These are phyloP conservation scores for Blastobasis lacticolella DNA, from an alignment of 2,888 invertebrate species.

Conservation along the genomic window DNA sequence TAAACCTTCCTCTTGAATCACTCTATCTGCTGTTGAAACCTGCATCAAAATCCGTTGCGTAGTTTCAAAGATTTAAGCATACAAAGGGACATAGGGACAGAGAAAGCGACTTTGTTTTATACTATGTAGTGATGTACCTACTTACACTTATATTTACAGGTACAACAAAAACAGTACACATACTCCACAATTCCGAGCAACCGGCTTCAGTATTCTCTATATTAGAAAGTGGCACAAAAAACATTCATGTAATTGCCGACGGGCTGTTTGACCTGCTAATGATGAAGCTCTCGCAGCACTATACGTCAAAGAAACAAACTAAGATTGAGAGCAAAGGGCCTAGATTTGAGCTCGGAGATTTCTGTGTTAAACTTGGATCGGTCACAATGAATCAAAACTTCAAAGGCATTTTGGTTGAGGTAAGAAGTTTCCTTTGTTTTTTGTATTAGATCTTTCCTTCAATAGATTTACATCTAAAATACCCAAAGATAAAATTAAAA, in stretches of 20 bases:
- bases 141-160: slow-evolving; percentile 53
- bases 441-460: too few species aligned
- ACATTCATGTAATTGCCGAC: slow-evolving; percentile 91
- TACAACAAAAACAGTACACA: slow-evolving; percentile 87
- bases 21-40: too few species aligned
- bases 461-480: too few species aligned
- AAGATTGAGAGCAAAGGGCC: slow-evolving; percentile 93
- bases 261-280: slow-evolving; percentile 92
- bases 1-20: too few species aligned
- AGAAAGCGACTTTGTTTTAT: too few species aligned
- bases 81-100: too few species aligned
- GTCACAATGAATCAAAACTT: slow-evolving; percentile 95
- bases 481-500: neutral
- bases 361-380: slow-evolving; percentile 93
- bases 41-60: too few species aligned
- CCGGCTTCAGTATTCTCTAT: slow-evolving; percentile 96
- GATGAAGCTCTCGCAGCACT: slow-evolving; percentile 90
- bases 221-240: slow-evolving; percentile 89
- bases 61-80: too few species aligned
- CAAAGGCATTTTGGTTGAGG: slow-evolving; percentile 94
- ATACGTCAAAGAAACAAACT: slow-evolving; percentile 91
- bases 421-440: slow-evolving; percentile 35
- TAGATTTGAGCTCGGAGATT: slow-evolving; percentile 91
- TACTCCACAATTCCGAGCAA: slow-evolving; percentile 96
- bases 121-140: too few species aligned